Percentiles rank a stretch among this genome's conserved stretches.
These are phyloP conservation scores for Echinarachnius parma DNA, from an alignment of 53 echinoderm and acorn worm genomes.

Conservation along the genomic window DNA sequence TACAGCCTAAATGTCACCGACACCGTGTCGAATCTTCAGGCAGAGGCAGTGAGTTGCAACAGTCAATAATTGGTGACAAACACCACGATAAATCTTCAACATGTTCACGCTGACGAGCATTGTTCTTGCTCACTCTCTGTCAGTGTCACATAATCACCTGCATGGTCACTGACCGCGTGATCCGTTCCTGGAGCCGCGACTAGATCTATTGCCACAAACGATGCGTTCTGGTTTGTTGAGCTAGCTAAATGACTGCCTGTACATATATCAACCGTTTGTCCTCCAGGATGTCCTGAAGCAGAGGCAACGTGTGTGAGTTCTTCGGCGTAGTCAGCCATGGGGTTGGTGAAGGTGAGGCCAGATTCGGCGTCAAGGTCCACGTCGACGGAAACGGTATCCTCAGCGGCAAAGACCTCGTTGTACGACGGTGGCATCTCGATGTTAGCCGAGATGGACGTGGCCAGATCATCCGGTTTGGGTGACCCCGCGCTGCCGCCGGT, in stretches of 20 bases:
- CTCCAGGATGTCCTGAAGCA: background rate
- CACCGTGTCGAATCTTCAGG: too few relatives aligned
- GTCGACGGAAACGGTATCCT: background rate
- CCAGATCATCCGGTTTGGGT: conserved; percentile 68
- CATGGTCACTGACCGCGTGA: too few relatives aligned
- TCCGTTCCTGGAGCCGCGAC: too few relatives aligned
- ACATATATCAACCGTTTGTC: too few relatives aligned
- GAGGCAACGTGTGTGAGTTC: background rate
- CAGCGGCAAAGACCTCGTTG: conserved; percentile 61
- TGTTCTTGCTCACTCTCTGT: too few relatives aligned
- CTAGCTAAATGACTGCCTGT: too few relatives aligned
- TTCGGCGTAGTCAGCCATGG: conserved; percentile 30
- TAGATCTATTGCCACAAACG: background rate
- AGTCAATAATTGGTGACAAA: too few relatives aligned
- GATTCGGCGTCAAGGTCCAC: background rate
- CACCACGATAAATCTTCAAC: too few relatives aligned
- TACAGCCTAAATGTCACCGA: too few relatives aligned
- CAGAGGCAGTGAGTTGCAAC: too few relatives aligned
- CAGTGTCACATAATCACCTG: too few relatives aligned
- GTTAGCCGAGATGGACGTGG: conserved; percentile 39
- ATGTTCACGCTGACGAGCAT: too few relatives aligned
- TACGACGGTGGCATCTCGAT: conserved; percentile 83
- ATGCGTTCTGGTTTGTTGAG: background rate
- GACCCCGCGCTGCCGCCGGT: background rate
- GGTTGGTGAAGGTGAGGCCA: conserved; percentile 14